Evolutionary conservation across 2,797 vertebrate genomes (phyloP).

Genomic region (Chelmon rostratus): DNA sequence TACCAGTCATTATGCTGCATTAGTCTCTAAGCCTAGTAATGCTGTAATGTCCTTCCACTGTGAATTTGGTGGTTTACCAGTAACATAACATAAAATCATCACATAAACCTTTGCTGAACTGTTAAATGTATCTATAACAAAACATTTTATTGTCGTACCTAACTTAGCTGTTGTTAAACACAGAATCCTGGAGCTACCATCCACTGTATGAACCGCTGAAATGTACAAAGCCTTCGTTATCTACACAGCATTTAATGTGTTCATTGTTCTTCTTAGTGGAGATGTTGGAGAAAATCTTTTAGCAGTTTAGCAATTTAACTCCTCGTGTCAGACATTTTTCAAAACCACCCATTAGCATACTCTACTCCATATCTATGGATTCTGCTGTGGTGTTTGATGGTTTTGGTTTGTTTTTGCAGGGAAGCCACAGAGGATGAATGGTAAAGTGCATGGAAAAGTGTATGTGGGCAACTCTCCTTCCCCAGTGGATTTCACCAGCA

Average conservation of each 20-base stretch:
- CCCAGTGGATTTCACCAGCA: slow-evolving; percentile 87
- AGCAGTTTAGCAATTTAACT: neutral
- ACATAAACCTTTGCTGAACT: no score
- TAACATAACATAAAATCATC: no score
- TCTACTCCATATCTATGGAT: neutral
- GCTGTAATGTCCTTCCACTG: neutral
- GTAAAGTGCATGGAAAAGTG: slow-evolving; percentile 92
- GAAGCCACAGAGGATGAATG: slow-evolving; percentile 95
- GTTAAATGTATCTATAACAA: no score
- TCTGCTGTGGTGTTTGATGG: neutral
- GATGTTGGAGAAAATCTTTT: neutral
- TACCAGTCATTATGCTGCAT: neutral
- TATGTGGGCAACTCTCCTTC: slow-evolving; percentile 87
- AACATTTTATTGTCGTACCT: neutral
- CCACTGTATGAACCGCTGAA: neutral
- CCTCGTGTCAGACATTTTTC: neutral
- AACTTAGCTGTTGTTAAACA: no score
- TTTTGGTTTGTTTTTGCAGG: slow-evolving; percentile 80
- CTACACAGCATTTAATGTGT: slow-evolving; percentile 6
- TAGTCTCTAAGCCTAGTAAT: neutral
- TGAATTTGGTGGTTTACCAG: no score
- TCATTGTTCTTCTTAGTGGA: neutral
- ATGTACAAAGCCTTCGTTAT: neutral
- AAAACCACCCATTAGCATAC: neutral
- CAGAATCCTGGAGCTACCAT: no score